These are phyloP conservation scores for Butorides virescens DNA, from an alignment of 2,113 vertebrate species.

Conservation along the genomic window DNA sequence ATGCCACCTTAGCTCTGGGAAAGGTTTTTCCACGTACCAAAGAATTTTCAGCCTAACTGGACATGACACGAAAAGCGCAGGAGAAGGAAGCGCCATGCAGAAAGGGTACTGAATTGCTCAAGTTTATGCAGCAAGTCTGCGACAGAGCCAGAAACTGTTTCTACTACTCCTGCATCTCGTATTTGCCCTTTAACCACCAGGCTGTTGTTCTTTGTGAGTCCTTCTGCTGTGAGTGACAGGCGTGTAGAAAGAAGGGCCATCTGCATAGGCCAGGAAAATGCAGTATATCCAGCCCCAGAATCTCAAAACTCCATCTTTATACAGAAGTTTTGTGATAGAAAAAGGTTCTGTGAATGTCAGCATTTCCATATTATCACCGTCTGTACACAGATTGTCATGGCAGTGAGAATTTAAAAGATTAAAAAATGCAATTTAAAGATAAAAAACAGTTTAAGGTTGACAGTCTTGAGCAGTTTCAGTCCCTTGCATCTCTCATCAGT, in stretches of 20 bases:
- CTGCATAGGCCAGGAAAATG: not conserved
- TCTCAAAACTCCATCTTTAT: slow-evolving; percentile 2
- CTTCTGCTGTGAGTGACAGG: not conserved
- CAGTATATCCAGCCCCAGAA: not conserved
- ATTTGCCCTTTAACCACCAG: not conserved
- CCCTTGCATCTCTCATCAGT: not conserved
- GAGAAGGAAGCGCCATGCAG: accelerated
- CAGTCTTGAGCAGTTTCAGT: not conserved
- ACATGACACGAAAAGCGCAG: not conserved
- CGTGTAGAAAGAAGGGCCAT: not conserved
- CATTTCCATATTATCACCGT: slow-evolving; percentile 38
- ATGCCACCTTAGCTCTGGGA: not conserved
- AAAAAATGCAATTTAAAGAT: slow-evolving; percentile 35
- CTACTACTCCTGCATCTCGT: not conserved
- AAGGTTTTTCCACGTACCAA: not conserved
- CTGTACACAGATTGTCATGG: not conserved
- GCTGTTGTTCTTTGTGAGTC: not conserved
- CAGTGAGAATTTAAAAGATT: slow-evolving; percentile 22
- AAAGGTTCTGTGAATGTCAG: slow-evolving; percentile 39
- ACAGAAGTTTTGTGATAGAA: slow-evolving; percentile 19
- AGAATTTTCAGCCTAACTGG: not conserved
- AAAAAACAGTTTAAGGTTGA: slow-evolving; percentile 21
- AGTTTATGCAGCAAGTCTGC: not conserved
- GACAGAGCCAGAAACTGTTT: not conserved
- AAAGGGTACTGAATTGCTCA: accelerated